Evolutionary conservation across 2,888 invertebrate genomes (phyloP), one percentile per base, ranked within the genome.

Genomic region (Parnassius orleans): DNA sequence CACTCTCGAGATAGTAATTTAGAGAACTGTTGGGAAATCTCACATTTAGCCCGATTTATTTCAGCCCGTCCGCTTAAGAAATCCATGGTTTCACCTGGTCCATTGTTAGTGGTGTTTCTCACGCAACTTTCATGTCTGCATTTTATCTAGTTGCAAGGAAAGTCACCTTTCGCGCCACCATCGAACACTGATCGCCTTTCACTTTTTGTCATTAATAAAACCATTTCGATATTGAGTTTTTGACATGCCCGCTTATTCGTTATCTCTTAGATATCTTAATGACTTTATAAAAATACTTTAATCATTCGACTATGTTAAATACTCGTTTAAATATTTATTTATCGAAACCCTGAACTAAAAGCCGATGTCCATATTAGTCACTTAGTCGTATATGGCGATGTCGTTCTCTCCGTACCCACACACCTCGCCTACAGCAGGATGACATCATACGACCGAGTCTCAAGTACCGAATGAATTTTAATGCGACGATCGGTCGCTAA

Each of bases 181-280:
- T 76, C 71, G 73, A 73, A 76, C 71, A 68, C 63, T 72, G 69
- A 83, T 78, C 77, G 73, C 86, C 90, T 90, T 90, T 90, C 90
- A 89, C 90, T 90, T 87, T 87, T 87, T 72, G 79, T 80, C 81
- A 68, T 80, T 84, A 84, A 83, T 82, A 84, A 86, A 84, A 84
- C 81, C 15, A 82, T 51, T 59, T 57, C 56, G 53, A 58, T 61
- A 51, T 61, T 56, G 50, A 48, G 11, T 56, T 52, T 41, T 52
- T 52, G 33, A 52, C 52, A 52, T 24, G 51, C 19, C 19, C 19
- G 19, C 2, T 24, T 1, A 9, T 10, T 10, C 24, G 9, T 51
- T n/a, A 52, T 52, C 11, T 33, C 11, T 24, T 12, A 33, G 44
- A 44, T 44, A 54, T 54, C 44, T 51, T 57, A 42, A 33, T 55